Percentiles rank a stretch among this genome's conserved stretches.
These are phyloP conservation scores for Archips crataeganus DNA, from an alignment of 2,888 invertebrate species.

Conservation along the genomic window DNA sequence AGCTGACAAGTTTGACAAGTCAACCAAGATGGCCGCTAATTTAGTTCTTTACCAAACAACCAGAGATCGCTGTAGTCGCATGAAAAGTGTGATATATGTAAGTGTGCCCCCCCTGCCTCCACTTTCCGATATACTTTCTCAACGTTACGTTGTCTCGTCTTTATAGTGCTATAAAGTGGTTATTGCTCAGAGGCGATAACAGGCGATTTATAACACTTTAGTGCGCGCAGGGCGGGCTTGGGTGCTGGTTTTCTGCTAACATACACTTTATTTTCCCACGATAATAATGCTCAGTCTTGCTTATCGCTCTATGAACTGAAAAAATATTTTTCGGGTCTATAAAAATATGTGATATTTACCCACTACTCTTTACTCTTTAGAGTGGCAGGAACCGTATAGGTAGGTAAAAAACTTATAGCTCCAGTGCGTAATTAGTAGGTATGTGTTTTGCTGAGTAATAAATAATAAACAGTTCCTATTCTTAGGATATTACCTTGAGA, in stretches of 20 bases:
- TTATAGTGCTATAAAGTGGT: slow-evolving; percentile 76
- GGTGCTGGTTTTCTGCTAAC: slow-evolving; percentile 48
- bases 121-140: slow-evolving; percentile 57
- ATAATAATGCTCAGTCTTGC: slow-evolving; percentile 47
- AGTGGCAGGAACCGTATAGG: not conserved
- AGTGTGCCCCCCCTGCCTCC: too few species aligned
- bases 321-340: slow-evolving; percentile 28
- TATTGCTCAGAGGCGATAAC: slow-evolving; percentile 74
- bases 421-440: too few species aligned
- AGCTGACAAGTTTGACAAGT: too few species aligned
- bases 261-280: slow-evolving; percentile 55
- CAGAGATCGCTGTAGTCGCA: too few species aligned
- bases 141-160: slow-evolving; percentile 66
- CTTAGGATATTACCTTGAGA: too few species aligned
- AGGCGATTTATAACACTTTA: slow-evolving; percentile 76
- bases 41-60: too few species aligned
- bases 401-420: not conserved
- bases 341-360: slow-evolving; percentile 22
- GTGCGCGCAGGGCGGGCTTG: slow-evolving; percentile 54
- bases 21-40: too few species aligned
- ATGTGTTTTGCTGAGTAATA: too few species aligned
- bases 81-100: too few species aligned
- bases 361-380: not conserved
- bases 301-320: slow-evolving; percentile 45
- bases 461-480: too few species aligned